These are phyloP conservation scores for Uromys caudimaculatus DNA, from an alignment of 2,797 vertebrate genomes.

Conservation along the genomic window DNA sequence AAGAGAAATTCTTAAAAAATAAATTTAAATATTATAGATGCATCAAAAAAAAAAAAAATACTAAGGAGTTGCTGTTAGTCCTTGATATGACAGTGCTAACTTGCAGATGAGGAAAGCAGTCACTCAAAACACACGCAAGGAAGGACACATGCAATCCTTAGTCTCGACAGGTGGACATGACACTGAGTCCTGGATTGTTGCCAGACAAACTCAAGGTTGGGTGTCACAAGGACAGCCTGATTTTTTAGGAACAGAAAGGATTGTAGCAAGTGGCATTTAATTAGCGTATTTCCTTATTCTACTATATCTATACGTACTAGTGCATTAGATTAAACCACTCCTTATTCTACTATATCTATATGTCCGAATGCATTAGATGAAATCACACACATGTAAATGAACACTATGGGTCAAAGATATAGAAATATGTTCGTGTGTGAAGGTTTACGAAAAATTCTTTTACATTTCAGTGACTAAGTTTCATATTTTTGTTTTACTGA, in stretches of 20 bases:
- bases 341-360: no score
- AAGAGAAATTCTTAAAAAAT: no score
- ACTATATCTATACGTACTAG: neutral
- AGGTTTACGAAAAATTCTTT: neutral
- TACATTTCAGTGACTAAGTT: neutral
- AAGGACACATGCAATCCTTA: neutral
- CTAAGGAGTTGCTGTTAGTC: neutral
- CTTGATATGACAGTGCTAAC: neutral
- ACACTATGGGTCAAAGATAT: neutral
- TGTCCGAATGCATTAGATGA: neutral
- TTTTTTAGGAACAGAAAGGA: neutral
- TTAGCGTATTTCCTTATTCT: neutral
- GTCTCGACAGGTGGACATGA: neutral
- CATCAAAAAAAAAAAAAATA: no score
- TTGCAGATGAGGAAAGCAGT: neutral
- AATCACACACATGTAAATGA: neutral
- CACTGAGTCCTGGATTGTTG: neutral
- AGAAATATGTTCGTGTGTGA: neutral
- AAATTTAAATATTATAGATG: no score
- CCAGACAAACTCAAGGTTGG: neutral
- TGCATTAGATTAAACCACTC: neutral
- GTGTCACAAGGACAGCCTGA: neutral
- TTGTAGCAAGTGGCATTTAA: neutral
- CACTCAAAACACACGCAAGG: neutral
- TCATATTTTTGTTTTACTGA: neutral